Evolutionary conservation across 2,797 vertebrate genomes (phyloP).

Genomic region (Prunella strophiata): DNA sequence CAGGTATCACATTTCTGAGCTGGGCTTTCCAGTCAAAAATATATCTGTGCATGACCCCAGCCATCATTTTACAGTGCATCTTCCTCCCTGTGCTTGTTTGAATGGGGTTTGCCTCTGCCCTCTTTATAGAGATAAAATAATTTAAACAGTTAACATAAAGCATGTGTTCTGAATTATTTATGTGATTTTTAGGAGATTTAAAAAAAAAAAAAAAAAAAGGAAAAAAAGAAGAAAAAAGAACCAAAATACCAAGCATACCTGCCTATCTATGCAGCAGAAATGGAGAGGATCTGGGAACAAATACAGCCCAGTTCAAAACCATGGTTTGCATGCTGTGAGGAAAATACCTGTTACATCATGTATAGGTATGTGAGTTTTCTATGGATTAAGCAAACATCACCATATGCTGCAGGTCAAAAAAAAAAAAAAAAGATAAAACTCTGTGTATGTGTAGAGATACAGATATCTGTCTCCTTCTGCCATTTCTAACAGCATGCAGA

Average conservation of each 20-base stretch:
- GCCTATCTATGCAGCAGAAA: background rate
- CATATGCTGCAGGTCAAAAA: background rate
- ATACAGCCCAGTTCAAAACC: background rate
- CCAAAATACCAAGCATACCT: constrained; percentile 1
- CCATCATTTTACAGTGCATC: background rate
- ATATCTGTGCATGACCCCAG: background rate
- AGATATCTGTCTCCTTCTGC: constrained; percentile 39
- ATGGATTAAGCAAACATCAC: background rate
- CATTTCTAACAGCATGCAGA: constrained; percentile 4
- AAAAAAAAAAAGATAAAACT: background rate
- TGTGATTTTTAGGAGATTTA: background rate
- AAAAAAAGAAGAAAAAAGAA: accelerated
- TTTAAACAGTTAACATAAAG: constrained; percentile 19
- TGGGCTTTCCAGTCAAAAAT: background rate
- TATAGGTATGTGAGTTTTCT: background rate
- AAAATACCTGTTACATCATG: background rate
- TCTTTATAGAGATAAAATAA: constrained; percentile 34
- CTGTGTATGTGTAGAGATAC: background rate
- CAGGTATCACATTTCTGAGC: background rate
- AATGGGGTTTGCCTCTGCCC: background rate
- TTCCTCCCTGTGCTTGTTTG: background rate
- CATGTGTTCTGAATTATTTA: constrained; percentile 33
- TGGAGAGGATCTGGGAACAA: background rate
- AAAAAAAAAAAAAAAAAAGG: no score
- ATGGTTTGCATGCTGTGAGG: background rate